phyloP scores from a whole-genome alignment of 2,888 invertebrate species.

The Cataglyphis albicans region DNA sequence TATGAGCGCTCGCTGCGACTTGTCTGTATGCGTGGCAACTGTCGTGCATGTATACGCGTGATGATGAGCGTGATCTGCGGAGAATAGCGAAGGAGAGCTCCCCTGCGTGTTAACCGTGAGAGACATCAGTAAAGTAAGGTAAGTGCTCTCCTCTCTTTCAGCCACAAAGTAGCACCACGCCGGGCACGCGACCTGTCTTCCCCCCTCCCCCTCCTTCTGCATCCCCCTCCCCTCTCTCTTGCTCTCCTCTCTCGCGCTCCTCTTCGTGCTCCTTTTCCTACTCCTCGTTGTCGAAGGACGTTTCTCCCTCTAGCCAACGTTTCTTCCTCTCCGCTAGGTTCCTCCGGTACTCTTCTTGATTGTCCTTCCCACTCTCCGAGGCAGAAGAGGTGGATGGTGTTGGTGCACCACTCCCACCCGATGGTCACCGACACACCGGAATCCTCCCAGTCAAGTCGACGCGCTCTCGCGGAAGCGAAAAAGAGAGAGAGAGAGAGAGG shows the following conservation, averaged over 20 bases:
- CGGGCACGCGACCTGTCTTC: slow-evolving; percentile 85
- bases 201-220: slow-evolving; percentile 62
- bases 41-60: neutral
- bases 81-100: slow-evolving; percentile 70
- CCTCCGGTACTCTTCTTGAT: slow-evolving; percentile 64
- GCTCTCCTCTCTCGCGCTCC: slow-evolving; percentile 40
- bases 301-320: slow-evolving; percentile 54
- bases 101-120: slow-evolving; percentile 80
- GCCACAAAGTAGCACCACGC: slow-evolving; percentile 82
- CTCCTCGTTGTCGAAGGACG: slow-evolving; percentile 50
- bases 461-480: slow-evolving; percentile 26
- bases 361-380: slow-evolving; percentile 52
- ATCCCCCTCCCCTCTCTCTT: slow-evolving; percentile 52
- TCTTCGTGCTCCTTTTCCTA: slow-evolving; percentile 59
- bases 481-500: slow-evolving; percentile 34
- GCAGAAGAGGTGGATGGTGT: slow-evolving; percentile 57
- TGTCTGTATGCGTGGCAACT: neutral
- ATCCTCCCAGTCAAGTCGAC: slow-evolving; percentile 67
- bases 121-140: slow-evolving; percentile 82
- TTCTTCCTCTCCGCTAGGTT: slow-evolving; percentile 38
- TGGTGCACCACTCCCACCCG: slow-evolving; percentile 74
- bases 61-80: slow-evolving; percentile 6
- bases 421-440: slow-evolving; percentile 73
- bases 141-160: slow-evolving; percentile 79
- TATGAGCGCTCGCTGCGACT: neutral